These are phyloP conservation scores for Albula glossodonta DNA, from an alignment of 2,113 vertebrate species.

Conservation along the genomic window DNA sequence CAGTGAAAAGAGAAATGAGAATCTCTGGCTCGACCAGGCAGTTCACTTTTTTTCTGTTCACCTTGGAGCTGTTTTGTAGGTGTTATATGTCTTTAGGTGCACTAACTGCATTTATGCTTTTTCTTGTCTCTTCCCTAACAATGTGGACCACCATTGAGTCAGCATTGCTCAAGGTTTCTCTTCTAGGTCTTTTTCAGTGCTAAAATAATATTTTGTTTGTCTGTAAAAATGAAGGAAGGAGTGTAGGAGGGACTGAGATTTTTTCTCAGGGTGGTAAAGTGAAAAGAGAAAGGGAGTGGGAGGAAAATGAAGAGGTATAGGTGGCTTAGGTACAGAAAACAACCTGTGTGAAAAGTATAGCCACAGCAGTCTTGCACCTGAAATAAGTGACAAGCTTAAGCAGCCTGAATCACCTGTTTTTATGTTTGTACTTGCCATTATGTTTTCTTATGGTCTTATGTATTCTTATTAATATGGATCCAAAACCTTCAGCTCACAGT, in stretches of 20 bases:
- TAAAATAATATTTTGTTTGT: conserved; percentile 7
- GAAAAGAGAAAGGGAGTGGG: not conserved
- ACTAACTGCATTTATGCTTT: not conserved
- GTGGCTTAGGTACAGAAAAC: not conserved
- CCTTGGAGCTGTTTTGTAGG: conserved; percentile 23
- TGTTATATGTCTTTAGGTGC: conserved; percentile 7
- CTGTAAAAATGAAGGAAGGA: too few relatives aligned
- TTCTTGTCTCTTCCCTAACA: not conserved
- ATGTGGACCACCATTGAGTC: conserved; percentile 17
- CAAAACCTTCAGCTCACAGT: not conserved
- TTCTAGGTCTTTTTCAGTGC: conserved; percentile 6
- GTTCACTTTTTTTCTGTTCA: conserved; percentile 3
- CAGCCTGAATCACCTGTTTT: too few relatives aligned
- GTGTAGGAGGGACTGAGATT: not conserved
- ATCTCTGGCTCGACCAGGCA: not conserved
- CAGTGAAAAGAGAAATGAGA: too few relatives aligned
- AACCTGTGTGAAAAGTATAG: not conserved
- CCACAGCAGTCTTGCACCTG: not conserved
- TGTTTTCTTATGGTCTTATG: too few relatives aligned
- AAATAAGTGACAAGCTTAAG: too few relatives aligned
- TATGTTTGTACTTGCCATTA: too few relatives aligned
- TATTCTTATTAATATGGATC: not conserved
- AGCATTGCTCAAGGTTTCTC: conserved; percentile 24
- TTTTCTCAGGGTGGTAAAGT: not conserved
- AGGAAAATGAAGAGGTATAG: not conserved